These are phyloP conservation scores for Sepiola atlantica DNA, from an alignment of 2,888 invertebrate genomes.

Conservation along the genomic window DNA sequence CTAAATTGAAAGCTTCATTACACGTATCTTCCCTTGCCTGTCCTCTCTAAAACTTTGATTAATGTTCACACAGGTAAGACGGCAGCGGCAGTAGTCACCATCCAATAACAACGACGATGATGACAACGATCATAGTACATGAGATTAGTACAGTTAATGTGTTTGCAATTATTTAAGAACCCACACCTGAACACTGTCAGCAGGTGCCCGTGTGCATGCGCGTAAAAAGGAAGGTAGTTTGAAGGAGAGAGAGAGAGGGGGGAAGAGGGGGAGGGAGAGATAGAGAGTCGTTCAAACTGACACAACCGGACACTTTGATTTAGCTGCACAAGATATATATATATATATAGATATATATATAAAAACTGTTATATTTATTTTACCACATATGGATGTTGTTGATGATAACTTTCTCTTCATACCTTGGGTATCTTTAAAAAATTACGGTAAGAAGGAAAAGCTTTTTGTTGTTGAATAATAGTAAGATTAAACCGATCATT, in stretches of 20 bases:
- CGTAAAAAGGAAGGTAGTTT: background rate
- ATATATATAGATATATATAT: no score
- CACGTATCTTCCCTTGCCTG: no score
- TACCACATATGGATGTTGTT: slow-evolving; percentile 35
- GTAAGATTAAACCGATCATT: no score
- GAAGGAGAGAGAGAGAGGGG: background rate
- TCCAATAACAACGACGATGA: background rate
- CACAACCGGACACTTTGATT: no score
- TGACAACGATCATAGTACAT: background rate
- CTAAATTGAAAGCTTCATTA: no score
- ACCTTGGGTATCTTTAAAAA: slow-evolving; percentile 40
- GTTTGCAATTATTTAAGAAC: background rate
- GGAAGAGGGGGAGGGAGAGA: background rate
- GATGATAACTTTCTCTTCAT: background rate
- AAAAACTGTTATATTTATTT: background rate
- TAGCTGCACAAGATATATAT: no score
- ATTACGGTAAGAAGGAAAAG: slow-evolving; percentile 36
- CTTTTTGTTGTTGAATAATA: no score
- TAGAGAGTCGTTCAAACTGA: background rate
- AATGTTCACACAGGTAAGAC: background rate
- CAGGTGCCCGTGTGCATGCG: background rate
- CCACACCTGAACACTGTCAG: background rate
- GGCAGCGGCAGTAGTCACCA: background rate
- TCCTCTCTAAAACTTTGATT: no score
- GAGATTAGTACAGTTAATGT: background rate